A percentile compares a stretch with the other conserved stretches of the same genome.
Conservation (phyloP, 2,113 vertebrate genomes). For the Aphyosemion australe region DNA sequence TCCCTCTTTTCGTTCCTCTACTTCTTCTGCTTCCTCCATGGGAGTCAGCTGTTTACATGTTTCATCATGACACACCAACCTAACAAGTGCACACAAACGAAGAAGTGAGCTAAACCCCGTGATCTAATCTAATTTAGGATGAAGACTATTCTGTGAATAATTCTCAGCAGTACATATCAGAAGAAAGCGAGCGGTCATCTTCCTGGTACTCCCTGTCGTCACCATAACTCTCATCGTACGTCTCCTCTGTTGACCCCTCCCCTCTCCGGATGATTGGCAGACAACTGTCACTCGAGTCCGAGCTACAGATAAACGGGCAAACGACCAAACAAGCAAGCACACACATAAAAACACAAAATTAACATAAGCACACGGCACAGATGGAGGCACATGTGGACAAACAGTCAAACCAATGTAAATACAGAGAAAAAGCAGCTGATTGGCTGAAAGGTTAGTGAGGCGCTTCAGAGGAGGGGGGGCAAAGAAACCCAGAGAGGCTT, state of each 20-base stretch:
- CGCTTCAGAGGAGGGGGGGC: constrained; percentile 9
- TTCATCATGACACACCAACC: constrained; percentile 91
- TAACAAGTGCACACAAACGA: constrained; percentile 50
- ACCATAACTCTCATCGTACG: constrained; percentile 82
- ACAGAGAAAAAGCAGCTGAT: constrained; percentile 43
- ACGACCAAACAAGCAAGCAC: constrained; percentile 27
- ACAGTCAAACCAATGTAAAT: constrained; percentile 30
- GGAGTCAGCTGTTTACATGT: constrained; percentile 90
- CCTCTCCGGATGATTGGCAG: constrained; percentile 88
- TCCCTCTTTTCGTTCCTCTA: constrained; percentile 73
- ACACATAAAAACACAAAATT: constrained; percentile 40
- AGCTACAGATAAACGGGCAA: constrained; percentile 73
- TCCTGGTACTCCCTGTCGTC: constrained; percentile 86
- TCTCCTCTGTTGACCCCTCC: constrained; percentile 86
- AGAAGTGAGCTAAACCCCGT: neutral
- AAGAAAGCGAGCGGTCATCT: constrained; percentile 87
- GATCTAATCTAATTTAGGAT: neutral
- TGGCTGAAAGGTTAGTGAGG: constrained; percentile 28
- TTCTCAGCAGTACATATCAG: constrained; percentile 86
- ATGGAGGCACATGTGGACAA: constrained; percentile 41
- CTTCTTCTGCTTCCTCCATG: constrained; percentile 80
- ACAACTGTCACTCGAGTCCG: constrained; percentile 89
- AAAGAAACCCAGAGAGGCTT: constrained; percentile 36
- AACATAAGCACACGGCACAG: constrained; percentile 36
- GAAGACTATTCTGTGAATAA: constrained; percentile 2